Evolutionary conservation across 2,888 invertebrate species (phyloP), one percentile per base, ranked within the genome.

Genomic region (Shargacucullia verbasci): DNA sequence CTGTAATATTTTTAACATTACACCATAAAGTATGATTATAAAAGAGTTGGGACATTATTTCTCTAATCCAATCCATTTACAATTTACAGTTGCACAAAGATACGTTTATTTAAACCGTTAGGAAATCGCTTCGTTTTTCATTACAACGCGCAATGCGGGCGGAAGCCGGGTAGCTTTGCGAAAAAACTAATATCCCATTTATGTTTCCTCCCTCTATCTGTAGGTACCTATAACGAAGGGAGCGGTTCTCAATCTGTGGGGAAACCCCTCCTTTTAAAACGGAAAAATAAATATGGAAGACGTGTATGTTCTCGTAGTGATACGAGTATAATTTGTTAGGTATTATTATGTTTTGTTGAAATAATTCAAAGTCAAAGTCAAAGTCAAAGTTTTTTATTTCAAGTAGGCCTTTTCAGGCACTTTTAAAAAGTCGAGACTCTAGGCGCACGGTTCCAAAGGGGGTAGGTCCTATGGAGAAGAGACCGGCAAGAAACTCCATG

Each of bases 151-250:
- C 83, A 73, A 81, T 80, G 78, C 74, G 71, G 82, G 72, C 85
- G 88, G 87, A 87, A 79, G 84, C 80, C 71, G 83, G 82, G 85
- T 84, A 83, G 85, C 85, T 83, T 84, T 80, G 83, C 82, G 85
- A 88, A 88, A 88, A 91, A 92, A 91, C 90, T 91, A 91, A 91
- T 91, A 89, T 88, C 87, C 90, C 84, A 90, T 88, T 87, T 87
- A 87, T 84, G 85, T 88, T 86, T 85, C 85, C 86, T 86, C 85
- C 85, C 86, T 69, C 78, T 73, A 74, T 78, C 75, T 76, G 72
- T 76, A 20, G 20, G 20, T 20, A 74, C 59, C 55, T 73, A 73
- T 48, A 70, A 49, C 60, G 61, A 20, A 47, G 57, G 31, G 49
- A 60, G 68, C 27, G 73, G 39, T 68, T 76, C 76, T 53, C 78